Evolutionary conservation across 2,888 invertebrate genomes (phyloP), one percentile per base, ranked within the genome.

Genomic region (Amitus sp.): DNA sequence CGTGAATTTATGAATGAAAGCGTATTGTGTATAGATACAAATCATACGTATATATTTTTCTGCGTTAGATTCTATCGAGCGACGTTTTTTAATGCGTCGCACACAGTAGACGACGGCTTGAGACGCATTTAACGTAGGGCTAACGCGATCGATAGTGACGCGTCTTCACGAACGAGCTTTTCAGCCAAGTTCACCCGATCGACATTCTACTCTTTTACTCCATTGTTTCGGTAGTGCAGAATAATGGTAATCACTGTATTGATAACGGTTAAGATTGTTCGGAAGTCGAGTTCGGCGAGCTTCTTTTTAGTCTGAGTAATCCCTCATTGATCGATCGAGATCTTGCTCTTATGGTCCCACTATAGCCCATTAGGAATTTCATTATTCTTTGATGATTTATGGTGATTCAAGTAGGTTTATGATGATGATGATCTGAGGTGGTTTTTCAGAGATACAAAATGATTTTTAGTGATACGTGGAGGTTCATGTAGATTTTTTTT

Each of bases 11-110:
- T 48, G 55, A 56, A 61, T 61, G 56, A 62, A 62, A 28, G 40
- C 47, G 13, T 55, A 10, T n/a, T 30, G n/a, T 30, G n/a, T n/a
- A 54, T 37, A 59, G 50, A 66, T 59, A 65, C 60, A 33, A 33
- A 33, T 33, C 12, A 12, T 33, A 64, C 47, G n/a, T n/a, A 54
- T 65, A 69, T 70, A 70, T 66, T 72, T 73, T 72, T 70, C 66
- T 64, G 67, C 65, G 62, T 73, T 70, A 59, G 55, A 62, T 61
- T 63, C 55, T 54, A 62, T 47, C 47, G 48, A 50, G 54, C 49
- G 50, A 42, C 34, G 46, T 45, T 39, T 49, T 40, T n/a, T n/a
- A n/a, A n/a, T n/a, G 48, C 39, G 52, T n/a, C 47, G 28, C 5
- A 9, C 23, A 20, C 43, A n/a, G 27, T 18, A 39, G 39, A n/a